Conservation (phyloP, 2,797 vertebrate species). For the Ispidina picta region DNA sequence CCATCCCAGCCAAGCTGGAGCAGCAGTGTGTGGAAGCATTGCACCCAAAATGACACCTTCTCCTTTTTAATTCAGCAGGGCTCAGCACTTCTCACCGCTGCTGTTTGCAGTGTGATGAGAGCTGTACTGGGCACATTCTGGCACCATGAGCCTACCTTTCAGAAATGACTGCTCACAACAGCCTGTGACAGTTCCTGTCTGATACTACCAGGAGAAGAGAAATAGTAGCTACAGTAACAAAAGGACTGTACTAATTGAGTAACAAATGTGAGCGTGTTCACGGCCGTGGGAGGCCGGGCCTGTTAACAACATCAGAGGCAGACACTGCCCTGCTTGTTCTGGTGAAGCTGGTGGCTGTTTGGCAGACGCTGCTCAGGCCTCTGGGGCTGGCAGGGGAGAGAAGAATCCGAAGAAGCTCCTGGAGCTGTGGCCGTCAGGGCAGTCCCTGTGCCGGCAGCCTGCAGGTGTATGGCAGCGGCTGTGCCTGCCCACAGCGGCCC, state of each 20-base stretch:
- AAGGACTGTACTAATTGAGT: slow-evolving; percentile 21
- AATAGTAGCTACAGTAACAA: slow-evolving; percentile 27
- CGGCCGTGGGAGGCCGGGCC: slow-evolving; percentile 21
- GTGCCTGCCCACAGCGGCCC: neutral
- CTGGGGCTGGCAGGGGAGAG: neutral
- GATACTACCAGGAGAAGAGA: slow-evolving; percentile 3
- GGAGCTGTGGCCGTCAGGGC: too few species aligned
- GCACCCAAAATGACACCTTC: neutral
- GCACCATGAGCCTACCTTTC: neutral
- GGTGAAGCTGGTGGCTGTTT: neutral
- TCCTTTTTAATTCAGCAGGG: neutral
- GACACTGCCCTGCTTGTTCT: slow-evolving; percentile 8
- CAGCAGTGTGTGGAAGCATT: neutral
- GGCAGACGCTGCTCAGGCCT: neutral
- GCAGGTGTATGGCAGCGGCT: neutral
- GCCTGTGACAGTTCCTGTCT: slow-evolving; percentile 1
- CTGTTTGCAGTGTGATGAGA: neutral
- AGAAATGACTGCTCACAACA: neutral
- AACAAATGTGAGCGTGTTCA: neutral
- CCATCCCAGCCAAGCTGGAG: neutral
- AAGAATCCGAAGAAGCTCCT: neutral
- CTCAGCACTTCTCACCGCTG: neutral
- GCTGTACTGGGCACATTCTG: neutral
- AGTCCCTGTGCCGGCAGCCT: too few species aligned
- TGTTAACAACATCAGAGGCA: neutral